Conservation (phyloP, 2,113 vertebrate species). For the Leptobrachium leishanense region DNA sequence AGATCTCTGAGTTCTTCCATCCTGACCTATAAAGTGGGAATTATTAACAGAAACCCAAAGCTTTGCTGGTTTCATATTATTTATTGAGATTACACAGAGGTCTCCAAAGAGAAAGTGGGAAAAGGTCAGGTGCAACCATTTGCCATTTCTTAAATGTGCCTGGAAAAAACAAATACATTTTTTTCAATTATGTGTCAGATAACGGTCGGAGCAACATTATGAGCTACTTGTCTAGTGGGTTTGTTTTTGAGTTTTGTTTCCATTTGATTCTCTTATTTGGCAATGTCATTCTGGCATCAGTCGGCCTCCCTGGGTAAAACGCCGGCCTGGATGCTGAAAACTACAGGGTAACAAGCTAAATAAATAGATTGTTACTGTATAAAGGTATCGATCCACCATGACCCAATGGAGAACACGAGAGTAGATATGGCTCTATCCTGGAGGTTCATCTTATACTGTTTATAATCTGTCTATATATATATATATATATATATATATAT, state of each 20-base stretch:
- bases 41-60: not conserved
- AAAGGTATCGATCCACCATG: no score
- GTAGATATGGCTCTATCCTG: no score
- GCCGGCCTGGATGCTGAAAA: not conserved
- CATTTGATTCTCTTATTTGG: not conserved
- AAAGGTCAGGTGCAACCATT: not conserved
- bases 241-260: not conserved
- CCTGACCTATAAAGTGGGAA: not conserved
- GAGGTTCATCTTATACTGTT: not conserved
- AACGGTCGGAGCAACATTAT: not conserved
- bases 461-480: not conserved
- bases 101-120: not conserved
- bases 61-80: not conserved
- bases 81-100: not conserved
- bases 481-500: not conserved
- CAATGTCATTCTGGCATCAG: not conserved
- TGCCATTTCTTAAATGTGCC: not conserved
- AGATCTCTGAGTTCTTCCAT: not conserved
- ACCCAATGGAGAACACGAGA: no score
- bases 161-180: not conserved
- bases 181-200: not conserved
- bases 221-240: no score
- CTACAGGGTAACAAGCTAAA: not conserved
- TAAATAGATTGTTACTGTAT: no score
- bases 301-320: not conserved